A percentile compares a stretch with the other conserved stretches of the same genome.
Conservation (phyloP, 2,797 vertebrate species). For the Hyperoplus lanceolatus region DNA sequence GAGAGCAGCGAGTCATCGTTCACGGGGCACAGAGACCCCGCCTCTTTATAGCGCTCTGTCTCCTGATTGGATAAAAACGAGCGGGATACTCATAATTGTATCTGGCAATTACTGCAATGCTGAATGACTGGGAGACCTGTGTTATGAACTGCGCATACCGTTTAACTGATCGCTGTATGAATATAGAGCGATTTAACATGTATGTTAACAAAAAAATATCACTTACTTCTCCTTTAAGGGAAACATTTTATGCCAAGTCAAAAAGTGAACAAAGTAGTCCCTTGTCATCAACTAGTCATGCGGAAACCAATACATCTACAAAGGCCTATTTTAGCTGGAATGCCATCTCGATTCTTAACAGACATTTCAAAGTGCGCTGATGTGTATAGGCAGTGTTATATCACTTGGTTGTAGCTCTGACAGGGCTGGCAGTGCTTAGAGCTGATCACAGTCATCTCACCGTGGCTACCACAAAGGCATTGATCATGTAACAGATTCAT, state of each 20-base stretch:
- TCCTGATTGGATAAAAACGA: no score
- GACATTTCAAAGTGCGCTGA: conserved; percentile 9
- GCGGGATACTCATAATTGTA: no score
- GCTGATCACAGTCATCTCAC: conserved; percentile 29
- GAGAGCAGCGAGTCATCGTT: no score
- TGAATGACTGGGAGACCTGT: neutral
- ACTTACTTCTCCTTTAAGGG: neutral
- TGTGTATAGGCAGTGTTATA: conserved; percentile 19
- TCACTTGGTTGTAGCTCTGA: conserved; percentile 15
- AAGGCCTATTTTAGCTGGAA: neutral
- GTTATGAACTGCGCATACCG: no score
- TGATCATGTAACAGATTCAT: conserved; percentile 53
- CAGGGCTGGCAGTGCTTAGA: conserved; percentile 20
- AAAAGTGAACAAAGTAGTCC: neutral
- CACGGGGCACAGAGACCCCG: no score
- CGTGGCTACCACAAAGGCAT: conserved; percentile 43
- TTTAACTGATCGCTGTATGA: no score
- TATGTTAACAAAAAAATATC: no score
- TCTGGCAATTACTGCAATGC: no score
- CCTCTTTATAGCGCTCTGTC: no score
- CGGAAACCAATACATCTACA: neutral
- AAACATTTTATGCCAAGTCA: neutral
- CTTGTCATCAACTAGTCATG: neutral
- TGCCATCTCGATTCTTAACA: conserved; percentile 17
- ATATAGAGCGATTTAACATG: no score